Base-by-base conservation (phyloP, 2,888 invertebrate species). In the Drosophila villosipedis region DNA sequence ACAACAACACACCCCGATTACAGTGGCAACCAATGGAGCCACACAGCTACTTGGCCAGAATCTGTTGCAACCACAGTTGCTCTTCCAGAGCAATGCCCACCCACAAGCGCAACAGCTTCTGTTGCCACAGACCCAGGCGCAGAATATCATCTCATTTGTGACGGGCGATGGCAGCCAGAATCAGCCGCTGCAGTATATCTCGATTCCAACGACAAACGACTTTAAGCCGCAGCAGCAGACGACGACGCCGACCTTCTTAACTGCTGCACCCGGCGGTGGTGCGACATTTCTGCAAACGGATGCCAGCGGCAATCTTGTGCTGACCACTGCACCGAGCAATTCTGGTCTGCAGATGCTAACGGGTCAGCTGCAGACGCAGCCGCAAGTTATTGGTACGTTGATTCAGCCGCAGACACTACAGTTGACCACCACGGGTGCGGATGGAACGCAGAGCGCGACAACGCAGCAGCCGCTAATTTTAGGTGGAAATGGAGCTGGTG, bases 141-240 rank as follows among this genome's bases (percentile, higher is more conserved):
- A 94, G 54, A 94, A 94, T 84, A 93, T 94, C 65, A 94, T 95
- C 60, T 94, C 95, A 4, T 93, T 93, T 69, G 91, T 93, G 19
- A 91, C 92, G 47, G 91, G 90, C 4, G 92, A 92, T n/a, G 91
- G 91, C 4, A 82, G 91, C 4, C 92, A 93, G 68, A 92, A 93
- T 9, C 95, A 95, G 66, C 97, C 97, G 87, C 96, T 97, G 92
- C 97, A 97, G 87, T 97, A 97, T 84, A 95, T 97, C 54, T 95
- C 96, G 14, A 88, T 93, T 71, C 93, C 93, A 0, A 95, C 96
- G 0, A 94, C 95, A 0, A 94, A 94, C 63, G 95, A 95, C 54
- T 95, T 93, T 57, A 95, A 95, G 73, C 91, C 91, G 81, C 93
- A 91, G 62, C 76, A 83, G 22, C 71, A 83, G 9, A 70, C 90